phyloP scores from a whole-genome alignment of 2,113 vertebrate species.

The Heteronetta atricapilla region DNA sequence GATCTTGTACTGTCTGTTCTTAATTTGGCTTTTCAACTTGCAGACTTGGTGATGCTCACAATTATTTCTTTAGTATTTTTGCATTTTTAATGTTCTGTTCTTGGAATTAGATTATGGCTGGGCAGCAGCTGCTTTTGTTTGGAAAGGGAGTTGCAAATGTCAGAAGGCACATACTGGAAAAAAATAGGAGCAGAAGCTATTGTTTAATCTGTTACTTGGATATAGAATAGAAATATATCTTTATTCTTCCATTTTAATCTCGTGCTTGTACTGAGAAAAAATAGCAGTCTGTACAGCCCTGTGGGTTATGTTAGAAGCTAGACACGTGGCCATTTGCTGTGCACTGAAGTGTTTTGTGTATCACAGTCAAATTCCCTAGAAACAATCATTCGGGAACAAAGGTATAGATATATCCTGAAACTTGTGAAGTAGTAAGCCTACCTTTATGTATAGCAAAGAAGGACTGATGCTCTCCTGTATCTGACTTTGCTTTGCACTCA shows the following conservation, averaged over 20 bases:
- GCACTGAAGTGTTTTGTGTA: background rate
- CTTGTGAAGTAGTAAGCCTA: background rate
- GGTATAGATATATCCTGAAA: background rate
- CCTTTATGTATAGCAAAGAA: background rate
- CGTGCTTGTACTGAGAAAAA: background rate
- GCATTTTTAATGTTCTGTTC: background rate
- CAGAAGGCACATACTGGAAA: background rate
- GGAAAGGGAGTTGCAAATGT: background rate
- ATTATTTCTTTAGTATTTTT: background rate
- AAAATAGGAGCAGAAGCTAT: background rate
- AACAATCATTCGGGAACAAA: background rate
- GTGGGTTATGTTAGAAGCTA: background rate
- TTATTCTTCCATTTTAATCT: conserved; percentile 13
- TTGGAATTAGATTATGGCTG: background rate
- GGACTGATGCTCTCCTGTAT: background rate
- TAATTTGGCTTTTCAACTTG: background rate
- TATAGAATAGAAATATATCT: background rate
- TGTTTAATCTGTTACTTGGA: conserved; percentile 18
- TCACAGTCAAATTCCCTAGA: background rate
- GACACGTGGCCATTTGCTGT: background rate
- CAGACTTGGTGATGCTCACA: background rate
- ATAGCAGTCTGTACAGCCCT: background rate
- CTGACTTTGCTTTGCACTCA: background rate
- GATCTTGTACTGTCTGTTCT: background rate
- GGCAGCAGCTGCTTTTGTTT: background rate